phyloP scores from a whole-genome alignment of 2,797 vertebrate genomes.

The Pitangus sulphuratus region DNA sequence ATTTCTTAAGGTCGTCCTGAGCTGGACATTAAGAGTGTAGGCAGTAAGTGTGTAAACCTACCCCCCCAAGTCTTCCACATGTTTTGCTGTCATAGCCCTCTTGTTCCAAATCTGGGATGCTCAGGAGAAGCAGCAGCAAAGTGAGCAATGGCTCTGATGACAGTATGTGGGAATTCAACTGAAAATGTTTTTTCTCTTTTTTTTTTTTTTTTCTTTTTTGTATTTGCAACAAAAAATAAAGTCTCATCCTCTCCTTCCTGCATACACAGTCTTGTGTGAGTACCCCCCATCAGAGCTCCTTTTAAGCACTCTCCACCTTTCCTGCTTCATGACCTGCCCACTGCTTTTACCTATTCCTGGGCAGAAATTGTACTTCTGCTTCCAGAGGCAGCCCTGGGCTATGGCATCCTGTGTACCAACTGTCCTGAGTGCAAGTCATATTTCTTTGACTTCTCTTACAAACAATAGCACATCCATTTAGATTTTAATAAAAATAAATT shows the following conservation, averaged over 20 bases:
- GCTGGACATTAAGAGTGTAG: not conserved
- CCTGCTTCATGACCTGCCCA: not conserved
- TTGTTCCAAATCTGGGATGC: not conserved
- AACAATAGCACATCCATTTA: not conserved
- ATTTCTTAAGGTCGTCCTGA: not conserved
- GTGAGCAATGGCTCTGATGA: not conserved
- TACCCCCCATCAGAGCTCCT: not conserved
- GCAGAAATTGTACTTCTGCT: not conserved
- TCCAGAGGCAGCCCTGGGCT: not conserved
- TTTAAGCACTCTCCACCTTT: not conserved
- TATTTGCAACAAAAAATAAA: not conserved
- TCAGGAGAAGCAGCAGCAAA: not conserved
- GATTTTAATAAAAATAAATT: conserved; percentile 58
- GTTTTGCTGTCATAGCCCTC: not conserved
- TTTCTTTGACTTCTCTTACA: not conserved
- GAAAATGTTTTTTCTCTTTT: not conserved
- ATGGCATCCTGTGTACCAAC: not conserved
- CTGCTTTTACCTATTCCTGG: not conserved
- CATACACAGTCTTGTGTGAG: not conserved
- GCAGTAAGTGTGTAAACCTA: not conserved
- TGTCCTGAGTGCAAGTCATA: not conserved
- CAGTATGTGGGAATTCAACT: not conserved
- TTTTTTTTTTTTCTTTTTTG: not conserved
- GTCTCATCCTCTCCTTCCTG: not conserved
- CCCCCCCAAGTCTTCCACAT: not conserved